Base-by-base conservation (phyloP, 2,888 invertebrate species). In the Lycophotia porphyrea region DNA sequence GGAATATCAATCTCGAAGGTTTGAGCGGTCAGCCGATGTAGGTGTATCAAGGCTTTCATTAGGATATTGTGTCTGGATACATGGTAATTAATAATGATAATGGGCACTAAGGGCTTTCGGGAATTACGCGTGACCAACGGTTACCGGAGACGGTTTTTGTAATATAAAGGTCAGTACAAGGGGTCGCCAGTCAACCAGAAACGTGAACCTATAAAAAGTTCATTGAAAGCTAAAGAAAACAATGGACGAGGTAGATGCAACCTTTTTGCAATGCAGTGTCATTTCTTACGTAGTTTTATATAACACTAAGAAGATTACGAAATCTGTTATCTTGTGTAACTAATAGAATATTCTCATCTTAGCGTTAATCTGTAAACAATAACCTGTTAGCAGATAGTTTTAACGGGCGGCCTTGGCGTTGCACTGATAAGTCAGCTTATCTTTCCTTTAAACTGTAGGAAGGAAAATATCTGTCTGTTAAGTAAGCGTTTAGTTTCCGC, bases 141-240 rank as follows among this genome's bases (percentile, higher is more conserved):
- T 52, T 44, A 52, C 31, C n/a, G 34, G 31, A 34, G 31, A 55
- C 61, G 44, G 47, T 58, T 52, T 60, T 79, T 34, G 15, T 52
- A 71, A 63, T 44, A 8, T 78, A 36, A 55, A 58, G 63, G 39
- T 68, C 58, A 66, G 21, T 36, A 21, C n/a, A 39, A 60, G 71
- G 84, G 67, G 73, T 81, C 70, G 64, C 68, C 76, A 71, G 27
- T 65, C 60, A 81, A 81, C 72, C 84, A 61, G 72, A 80, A 75
- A 79, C 18, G 27, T 61, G 70, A 78, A 66, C 75, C 52, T 72
- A 78, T 21, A 69, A 61, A 70, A 70, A 61, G 31, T 72, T 81
- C 24, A 18, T 66, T 68, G 64, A 13, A 83, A 58, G 34, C 66
- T 71, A 39, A 63, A 5, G 34, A 70, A 77, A 70, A 80, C 61